phyloP scores from a whole-genome alignment of 1,140 invertebrate species.

The Globodera ellingtonae region DNA sequence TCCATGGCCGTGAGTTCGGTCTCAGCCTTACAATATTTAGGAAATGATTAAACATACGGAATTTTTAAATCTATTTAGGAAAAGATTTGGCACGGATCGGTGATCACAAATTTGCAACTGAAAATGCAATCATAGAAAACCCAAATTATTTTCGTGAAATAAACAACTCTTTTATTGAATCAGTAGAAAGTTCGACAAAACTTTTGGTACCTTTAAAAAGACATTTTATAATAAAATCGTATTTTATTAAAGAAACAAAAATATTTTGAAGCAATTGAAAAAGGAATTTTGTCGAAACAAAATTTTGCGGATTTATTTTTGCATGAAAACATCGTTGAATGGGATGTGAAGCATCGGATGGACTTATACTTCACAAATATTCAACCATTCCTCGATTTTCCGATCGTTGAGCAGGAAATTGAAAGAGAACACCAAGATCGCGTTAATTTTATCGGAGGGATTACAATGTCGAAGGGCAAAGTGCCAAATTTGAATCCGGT shows the following conservation, averaged over 20 bases:
- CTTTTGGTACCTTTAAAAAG: not conserved
- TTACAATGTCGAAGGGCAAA: not conserved
- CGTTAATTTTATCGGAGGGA: not conserved
- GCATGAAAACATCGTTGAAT: not conserved
- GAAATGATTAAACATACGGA: not conserved
- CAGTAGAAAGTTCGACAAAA: not conserved
- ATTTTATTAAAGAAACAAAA: not conserved
- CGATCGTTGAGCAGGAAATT: not conserved
- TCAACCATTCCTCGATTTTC: not conserved
- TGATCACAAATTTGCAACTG: not conserved
- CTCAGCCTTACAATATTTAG: not conserved
- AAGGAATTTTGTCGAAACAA: not conserved
- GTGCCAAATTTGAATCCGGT: not conserved
- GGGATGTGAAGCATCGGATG: not conserved
- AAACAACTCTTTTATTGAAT: not conserved
- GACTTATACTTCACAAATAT: not conserved
- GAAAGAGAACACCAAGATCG: not conserved
- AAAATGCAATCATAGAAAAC: not conserved
- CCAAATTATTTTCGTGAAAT: not conserved
- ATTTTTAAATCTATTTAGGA: too few relatives aligned
- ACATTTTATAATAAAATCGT: not conserved
- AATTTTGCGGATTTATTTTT: not conserved
- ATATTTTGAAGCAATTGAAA: not conserved
- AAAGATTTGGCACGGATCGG: not conserved
- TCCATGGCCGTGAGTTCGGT: too few relatives aligned